These are phyloP conservation scores for Opisthocomus hoazin DNA, from an alignment of 2,113 vertebrate genomes.

Conservation along the genomic window DNA sequence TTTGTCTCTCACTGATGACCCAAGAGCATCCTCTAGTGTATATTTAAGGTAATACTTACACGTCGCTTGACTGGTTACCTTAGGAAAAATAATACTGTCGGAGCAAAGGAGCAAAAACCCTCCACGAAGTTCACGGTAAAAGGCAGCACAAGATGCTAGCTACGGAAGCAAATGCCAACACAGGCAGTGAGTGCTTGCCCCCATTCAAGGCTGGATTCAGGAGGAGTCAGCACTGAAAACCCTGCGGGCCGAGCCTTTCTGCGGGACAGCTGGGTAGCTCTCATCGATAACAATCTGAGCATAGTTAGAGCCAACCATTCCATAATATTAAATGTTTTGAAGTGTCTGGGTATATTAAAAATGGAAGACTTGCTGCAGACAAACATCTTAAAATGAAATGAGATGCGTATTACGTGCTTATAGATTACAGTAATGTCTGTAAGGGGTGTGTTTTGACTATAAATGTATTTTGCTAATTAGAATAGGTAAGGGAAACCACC, in stretches of 20 bases:
- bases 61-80: not conserved
- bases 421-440: not conserved
- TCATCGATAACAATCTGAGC: not conserved
- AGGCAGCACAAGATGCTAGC: not conserved
- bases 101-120: not conserved
- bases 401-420: not conserved
- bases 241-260: accelerated
- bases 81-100: accelerated
- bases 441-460: not conserved
- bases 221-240: not conserved
- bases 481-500: not conserved
- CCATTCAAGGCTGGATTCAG: not conserved
- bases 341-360: not conserved
- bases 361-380: not conserved
- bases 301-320: not conserved
- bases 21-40: constrained; percentile 64
- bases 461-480: not conserved
- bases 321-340: not conserved
- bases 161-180: not conserved
- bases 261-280: not conserved
- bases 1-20: not conserved
- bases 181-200: not conserved
- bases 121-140: not conserved
- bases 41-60: not conserved
- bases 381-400: not conserved